A percentile compares a stretch with the other conserved stretches of the same genome.
Evolutionary conservation across 2,113 vertebrate species (phyloP).

Genomic region (Scatophagus argus): DNA sequence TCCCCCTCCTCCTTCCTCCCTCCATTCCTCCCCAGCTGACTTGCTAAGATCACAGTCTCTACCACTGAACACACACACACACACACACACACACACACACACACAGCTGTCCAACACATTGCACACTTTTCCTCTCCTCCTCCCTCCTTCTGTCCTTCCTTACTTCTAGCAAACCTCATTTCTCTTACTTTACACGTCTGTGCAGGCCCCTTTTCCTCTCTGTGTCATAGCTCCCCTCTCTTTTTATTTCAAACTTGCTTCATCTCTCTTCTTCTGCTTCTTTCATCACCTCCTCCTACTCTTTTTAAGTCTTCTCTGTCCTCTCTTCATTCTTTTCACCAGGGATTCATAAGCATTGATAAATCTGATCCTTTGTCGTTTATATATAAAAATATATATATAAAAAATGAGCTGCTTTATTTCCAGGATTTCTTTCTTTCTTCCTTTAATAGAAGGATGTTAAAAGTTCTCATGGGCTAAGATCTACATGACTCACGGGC

Average conservation of each 20-base stretch:
- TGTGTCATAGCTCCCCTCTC: neutral
- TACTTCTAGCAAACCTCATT: constrained; percentile 18
- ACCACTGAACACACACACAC: constrained; percentile 11
- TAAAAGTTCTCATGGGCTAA: constrained; percentile 2
- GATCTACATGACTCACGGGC: constrained; percentile 3
- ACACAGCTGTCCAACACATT: neutral
- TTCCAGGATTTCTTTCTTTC: neutral
- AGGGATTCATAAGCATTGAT: constrained; percentile 51
- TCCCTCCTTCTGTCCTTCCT: constrained; percentile 22
- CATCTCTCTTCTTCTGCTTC: constrained; percentile 11
- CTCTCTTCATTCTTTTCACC: constrained; percentile 21
- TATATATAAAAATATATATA: too few relatives aligned
- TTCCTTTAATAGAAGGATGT: constrained; percentile 2
- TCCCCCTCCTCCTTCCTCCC: constrained; percentile 9
- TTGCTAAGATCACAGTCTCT: constrained; percentile 12
- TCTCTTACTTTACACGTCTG: constrained; percentile 8
- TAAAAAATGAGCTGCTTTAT: constrained; percentile 26
- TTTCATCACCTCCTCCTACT: constrained; percentile 32
- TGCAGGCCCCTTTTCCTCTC: constrained; percentile 37
- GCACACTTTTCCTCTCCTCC: neutral
- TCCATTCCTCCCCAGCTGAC: constrained; percentile 1
- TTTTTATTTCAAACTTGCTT: constrained; percentile 44
- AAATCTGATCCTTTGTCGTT: too few relatives aligned
- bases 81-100: constrained; percentile 2
- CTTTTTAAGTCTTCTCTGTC: neutral